phyloP scores from a whole-genome alignment of 35 echinoderm and acorn worm species.

The Nesometra sesokonis region DNA sequence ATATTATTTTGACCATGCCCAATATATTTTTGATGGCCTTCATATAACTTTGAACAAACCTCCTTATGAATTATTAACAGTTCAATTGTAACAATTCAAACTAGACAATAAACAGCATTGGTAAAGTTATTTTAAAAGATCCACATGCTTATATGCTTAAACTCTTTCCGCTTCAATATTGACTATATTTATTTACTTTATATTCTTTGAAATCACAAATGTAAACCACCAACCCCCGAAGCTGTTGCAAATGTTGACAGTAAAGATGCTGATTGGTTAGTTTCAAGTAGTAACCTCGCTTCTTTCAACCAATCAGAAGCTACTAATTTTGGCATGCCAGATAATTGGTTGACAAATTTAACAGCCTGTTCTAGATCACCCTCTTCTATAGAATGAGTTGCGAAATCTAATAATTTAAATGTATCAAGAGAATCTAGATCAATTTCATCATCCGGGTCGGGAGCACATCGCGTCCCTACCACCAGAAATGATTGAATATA shows the following conservation, averaged over 20 bases:
- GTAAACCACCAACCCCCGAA: slow-evolving; percentile 68
- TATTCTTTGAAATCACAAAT: slow-evolving; percentile 16
- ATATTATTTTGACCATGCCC: no score
- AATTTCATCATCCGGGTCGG: slow-evolving; percentile 39
- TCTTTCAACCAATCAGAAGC: slow-evolving; percentile 89
- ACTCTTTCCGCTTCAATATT: no score
- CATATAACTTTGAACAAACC: no score
- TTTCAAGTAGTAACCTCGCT: slow-evolving; percentile 86
- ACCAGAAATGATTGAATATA: slow-evolving; percentile 82
- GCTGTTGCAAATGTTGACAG: slow-evolving; percentile 84
- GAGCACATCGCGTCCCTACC: slow-evolving; percentile 41
- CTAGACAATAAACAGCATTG: no score
- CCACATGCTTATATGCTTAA: no score
- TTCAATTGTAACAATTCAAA: no score
- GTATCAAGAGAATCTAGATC: slow-evolving; percentile 44
- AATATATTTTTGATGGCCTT: no score
- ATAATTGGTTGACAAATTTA: slow-evolving; percentile 76
- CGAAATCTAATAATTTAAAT: slow-evolving; percentile 66
- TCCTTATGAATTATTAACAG: no score
- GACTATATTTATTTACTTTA: no score
- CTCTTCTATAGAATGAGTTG: slow-evolving; percentile 60
- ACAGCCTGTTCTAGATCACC: slow-evolving; percentile 92
- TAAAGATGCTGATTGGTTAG: slow-evolving; percentile 67
- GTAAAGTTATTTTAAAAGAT: no score
- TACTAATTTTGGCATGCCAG: slow-evolving; percentile 79